A percentile compares a stretch with the other conserved stretches of the same genome.
These are phyloP conservation scores for Chaunax sp. DNA, from an alignment of 2,797 vertebrate genomes.

Conservation along the genomic window DNA sequence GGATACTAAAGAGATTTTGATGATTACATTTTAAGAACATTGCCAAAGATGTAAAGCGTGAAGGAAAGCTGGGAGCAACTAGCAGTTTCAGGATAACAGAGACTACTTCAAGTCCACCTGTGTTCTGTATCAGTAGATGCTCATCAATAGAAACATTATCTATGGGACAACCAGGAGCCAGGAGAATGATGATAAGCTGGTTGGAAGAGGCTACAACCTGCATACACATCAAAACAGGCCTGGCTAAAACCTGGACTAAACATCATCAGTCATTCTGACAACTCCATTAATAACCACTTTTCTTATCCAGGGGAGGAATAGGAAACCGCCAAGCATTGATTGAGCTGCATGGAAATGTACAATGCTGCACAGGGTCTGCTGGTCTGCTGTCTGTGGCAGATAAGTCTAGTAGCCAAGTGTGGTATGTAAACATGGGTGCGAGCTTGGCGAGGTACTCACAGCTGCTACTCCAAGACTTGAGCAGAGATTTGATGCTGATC, in stretches of 20 bases:
- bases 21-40: constrained; percentile 10
- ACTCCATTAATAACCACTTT: constrained; percentile 60
- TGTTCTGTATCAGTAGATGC: constrained; percentile 40
- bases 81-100: constrained; percentile 13
- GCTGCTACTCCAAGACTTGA: constrained; percentile 96
- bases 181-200: constrained; percentile 4
- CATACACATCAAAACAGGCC: constrained; percentile 54
- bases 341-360: constrained; percentile 36
- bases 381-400: constrained; percentile 42
- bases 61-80: not conserved
- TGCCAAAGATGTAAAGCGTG: constrained; percentile 13
- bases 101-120: constrained; percentile 30
- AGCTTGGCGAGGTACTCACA: constrained; percentile 86
- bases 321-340: constrained; percentile 34
- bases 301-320: constrained; percentile 37
- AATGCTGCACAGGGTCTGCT: constrained; percentile 35
- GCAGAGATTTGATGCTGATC: constrained; percentile 98
- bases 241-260: constrained; percentile 54
- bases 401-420: constrained; percentile 52
- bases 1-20: constrained; percentile 21
- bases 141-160: constrained; percentile 56
- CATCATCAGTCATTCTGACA: constrained; percentile 67
- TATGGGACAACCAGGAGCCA: constrained; percentile 50
- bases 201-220: constrained; percentile 50
- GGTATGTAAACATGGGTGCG: constrained; percentile 74